Conservation (phyloP, 2,797 vertebrate species). For the Siniperca obscura region DNA sequence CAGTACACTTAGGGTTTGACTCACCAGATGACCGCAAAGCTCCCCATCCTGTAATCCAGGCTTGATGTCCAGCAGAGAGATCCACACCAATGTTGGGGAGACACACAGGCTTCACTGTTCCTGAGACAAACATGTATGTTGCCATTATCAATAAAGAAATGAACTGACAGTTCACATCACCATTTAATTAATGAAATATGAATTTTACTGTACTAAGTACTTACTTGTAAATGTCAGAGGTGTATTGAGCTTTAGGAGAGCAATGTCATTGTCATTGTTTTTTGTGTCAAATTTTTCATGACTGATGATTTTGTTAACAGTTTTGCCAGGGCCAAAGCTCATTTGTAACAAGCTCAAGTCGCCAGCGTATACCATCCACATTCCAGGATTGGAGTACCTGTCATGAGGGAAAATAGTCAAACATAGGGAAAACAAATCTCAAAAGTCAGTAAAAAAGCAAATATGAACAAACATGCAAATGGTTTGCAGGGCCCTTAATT, state of each 20-base stretch:
- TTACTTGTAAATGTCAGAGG: constrained; percentile 84
- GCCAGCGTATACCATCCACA: constrained; percentile 86
- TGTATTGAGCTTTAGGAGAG: constrained; percentile 88
- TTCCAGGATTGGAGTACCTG: constrained; percentile 34
- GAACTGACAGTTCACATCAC: not conserved
- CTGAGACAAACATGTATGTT: constrained; percentile 52
- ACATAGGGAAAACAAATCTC: not conserved
- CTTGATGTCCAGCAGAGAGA: constrained; percentile 70
- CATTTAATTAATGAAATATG: not conserved
- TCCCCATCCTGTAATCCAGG: constrained; percentile 95
- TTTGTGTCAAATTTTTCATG: constrained; percentile 81
- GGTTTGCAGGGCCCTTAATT: not conserved
- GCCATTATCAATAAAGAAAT: not conserved
- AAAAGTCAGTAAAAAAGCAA: not conserved
- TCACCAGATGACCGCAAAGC: constrained; percentile 65
- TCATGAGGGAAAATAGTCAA: constrained; percentile 13
- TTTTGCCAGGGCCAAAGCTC: accelerated
- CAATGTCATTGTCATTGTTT: constrained; percentile 89
- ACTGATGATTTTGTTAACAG: constrained; percentile 82
- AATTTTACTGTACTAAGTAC: not conserved
- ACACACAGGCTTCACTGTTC: constrained; percentile 85
- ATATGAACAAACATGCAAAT: not conserved
- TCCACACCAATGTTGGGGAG: constrained; percentile 88
- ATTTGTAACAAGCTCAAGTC: constrained; percentile 75
- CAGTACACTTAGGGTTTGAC: not conserved